A percentile compares a stretch with the other conserved stretches of the same genome.
These are phyloP conservation scores for Cremastinae sp. DNA, from an alignment of 2,888 invertebrate genomes.

Conservation along the genomic window DNA sequence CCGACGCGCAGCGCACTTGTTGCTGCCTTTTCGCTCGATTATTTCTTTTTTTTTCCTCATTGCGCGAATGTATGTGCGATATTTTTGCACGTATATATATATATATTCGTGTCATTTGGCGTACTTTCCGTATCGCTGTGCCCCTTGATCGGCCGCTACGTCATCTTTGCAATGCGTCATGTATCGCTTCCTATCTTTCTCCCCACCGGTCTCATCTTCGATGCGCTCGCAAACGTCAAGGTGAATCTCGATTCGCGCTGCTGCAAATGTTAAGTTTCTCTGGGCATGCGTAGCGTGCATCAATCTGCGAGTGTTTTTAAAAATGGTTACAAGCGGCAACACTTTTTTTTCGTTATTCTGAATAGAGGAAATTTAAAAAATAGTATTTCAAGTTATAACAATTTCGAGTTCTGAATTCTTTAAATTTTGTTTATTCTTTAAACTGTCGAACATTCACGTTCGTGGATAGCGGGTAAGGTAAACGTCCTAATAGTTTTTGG, in stretches of 20 bases:
- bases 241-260: background rate
- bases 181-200: background rate
- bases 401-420: too few species aligned
- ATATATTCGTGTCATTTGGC: background rate
- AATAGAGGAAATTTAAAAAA: too few species aligned
- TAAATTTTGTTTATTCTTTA: too few species aligned
- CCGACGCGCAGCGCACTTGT: too few species aligned
- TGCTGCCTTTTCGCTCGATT: too few species aligned
- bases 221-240: background rate
- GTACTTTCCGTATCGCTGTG: conserved; percentile 16
- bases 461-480: too few species aligned
- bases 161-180: conserved; percentile 22
- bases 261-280: background rate
- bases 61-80: background rate
- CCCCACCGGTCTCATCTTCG: background rate
- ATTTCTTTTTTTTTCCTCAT: background rate
- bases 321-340: too few species aligned
- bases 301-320: too few species aligned
- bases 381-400: too few species aligned
- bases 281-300: too few species aligned
- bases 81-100: background rate
- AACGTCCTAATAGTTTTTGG: too few species aligned
- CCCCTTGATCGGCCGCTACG: conserved; percentile 12
- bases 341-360: conserved; percentile 1
- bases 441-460: too few species aligned